These are phyloP conservation scores for Sarcophaga rosellei DNA, from an alignment of 2,888 invertebrate species.

Conservation along the genomic window DNA sequence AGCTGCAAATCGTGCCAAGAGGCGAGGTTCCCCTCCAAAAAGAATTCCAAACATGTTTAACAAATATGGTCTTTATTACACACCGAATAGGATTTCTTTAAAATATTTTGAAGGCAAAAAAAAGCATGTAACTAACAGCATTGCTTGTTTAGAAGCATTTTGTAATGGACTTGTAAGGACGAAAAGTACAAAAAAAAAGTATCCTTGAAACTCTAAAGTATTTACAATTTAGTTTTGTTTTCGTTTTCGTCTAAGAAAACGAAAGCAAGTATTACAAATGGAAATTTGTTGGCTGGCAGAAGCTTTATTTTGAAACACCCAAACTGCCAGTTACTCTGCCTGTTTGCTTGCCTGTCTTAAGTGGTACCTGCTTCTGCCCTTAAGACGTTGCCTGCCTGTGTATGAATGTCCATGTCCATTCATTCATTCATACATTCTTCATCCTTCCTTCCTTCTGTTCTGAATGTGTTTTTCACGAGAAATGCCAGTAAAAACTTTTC, in stretches of 20 bases:
- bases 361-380: background rate
- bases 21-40: background rate
- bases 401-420: background rate
- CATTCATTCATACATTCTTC: too few relatives aligned
- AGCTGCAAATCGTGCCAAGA: background rate
- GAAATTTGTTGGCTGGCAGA: background rate
- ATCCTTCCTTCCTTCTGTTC: too few relatives aligned
- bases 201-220: conserved; percentile 52
- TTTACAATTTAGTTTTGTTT: conserved; percentile 50
- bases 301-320: background rate
- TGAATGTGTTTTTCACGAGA: background rate
- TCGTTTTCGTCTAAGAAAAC: conserved; percentile 4
- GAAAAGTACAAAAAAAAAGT: too few relatives aligned
- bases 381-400: background rate
- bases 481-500: conserved; percentile 51
- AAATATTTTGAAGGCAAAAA: too few relatives aligned
- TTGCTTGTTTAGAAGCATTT: conserved; percentile 21
- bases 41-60: conserved; percentile 7
- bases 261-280: conserved; percentile 19
- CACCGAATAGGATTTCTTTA: too few relatives aligned
- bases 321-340: background rate
- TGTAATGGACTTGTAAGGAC: conserved; percentile 44
- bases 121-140: background rate
- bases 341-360: background rate
- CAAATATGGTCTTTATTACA: conserved; percentile 52